Conservation (phyloP, 35 echinoderm and acorn worm genomes). For the Ptychodera flava region DNA sequence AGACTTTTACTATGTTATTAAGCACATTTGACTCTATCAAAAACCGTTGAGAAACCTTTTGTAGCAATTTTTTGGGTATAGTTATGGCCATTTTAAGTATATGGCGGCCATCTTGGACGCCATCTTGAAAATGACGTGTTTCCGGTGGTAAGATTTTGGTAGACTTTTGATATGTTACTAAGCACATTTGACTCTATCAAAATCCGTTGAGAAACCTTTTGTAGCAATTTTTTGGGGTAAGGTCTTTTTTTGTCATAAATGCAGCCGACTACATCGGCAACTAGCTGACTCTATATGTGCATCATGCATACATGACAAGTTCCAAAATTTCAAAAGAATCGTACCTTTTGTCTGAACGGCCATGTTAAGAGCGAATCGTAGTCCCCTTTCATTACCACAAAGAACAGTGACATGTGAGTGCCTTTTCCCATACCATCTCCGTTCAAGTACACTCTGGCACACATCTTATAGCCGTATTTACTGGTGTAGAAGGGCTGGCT, state of each 20-base stretch:
- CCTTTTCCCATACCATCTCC: constrained; percentile 97
- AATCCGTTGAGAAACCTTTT: not conserved
- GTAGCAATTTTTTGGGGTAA: not conserved
- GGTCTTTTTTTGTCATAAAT: not conserved
- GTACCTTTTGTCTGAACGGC: constrained; percentile 91
- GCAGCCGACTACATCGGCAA: not conserved
- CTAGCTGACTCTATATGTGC: not conserved
- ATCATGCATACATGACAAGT: not conserved
- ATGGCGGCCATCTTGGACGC: too few relatives aligned
- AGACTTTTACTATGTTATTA: too few relatives aligned
- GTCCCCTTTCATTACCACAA: constrained; percentile 92
- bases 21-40: too few relatives aligned
- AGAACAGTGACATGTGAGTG: constrained; percentile 82
- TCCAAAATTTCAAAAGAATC: not conserved
- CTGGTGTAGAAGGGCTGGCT: constrained; percentile 98
- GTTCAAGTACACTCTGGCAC: constrained; percentile 89
- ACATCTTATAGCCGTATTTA: constrained; percentile 95
- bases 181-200: too few relatives aligned
- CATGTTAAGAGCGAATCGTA: constrained; percentile 78
- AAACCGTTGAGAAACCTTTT: too few relatives aligned
- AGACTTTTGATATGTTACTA: not conserved
- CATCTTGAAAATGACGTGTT: too few relatives aligned
- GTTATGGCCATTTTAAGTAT: too few relatives aligned
- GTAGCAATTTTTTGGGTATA: too few relatives aligned
- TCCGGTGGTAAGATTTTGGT: not conserved